Evolutionary conservation across 1,140 invertebrate genomes (phyloP), one percentile per base, ranked within the genome.

Genomic region (Zaprionus lachaisei): DNA sequence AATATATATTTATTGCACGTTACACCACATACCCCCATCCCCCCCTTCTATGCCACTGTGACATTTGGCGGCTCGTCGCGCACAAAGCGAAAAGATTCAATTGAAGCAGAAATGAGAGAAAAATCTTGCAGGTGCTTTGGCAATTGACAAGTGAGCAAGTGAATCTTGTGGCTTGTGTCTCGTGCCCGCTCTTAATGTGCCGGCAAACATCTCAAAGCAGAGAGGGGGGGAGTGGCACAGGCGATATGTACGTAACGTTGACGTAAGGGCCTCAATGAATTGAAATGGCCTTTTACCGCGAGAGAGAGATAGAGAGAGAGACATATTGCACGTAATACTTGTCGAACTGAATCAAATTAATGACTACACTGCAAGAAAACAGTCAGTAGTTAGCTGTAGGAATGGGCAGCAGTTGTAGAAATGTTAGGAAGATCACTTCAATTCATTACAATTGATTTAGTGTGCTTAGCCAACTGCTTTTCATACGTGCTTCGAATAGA

Each of bases 1-100:
- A 89, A 81, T 85, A 79, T 83, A 80, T 86, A 90, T 90, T 79
- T 81, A 89, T 84, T 84, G 77, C 73, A 83, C 81, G 72, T 84
- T 84, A 79, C 79, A 84, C 41, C 28, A n/a, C 44, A n/a, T 26
- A 15, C 38, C 31, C 26, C 22, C 22, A n/a, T n/a, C 31, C 15
- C 26, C 44, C 17, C 41, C 38, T 55, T n/a, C n/a, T 6, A 17
- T 15, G 6, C 5, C 5, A 22, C 41, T 38, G 7, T 38, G 76
- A 41, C 75, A 77, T 62, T 77, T 80, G 84, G 77, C 83, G 74
- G 82, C 82, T 67, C 54, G 67, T 72, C 60, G 58, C 41, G 70
- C 70, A 83, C 81, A 81, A 83, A 84, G 82, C 75, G 61, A 82
- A 86, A 81, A 81, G 31, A 76, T 77, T 80, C 77, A 86, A 83